Percentiles rank a stretch among this genome's conserved stretches.
Conservation (phyloP, 2,797 vertebrate species). For the Tolypeutes matacus region DNA sequence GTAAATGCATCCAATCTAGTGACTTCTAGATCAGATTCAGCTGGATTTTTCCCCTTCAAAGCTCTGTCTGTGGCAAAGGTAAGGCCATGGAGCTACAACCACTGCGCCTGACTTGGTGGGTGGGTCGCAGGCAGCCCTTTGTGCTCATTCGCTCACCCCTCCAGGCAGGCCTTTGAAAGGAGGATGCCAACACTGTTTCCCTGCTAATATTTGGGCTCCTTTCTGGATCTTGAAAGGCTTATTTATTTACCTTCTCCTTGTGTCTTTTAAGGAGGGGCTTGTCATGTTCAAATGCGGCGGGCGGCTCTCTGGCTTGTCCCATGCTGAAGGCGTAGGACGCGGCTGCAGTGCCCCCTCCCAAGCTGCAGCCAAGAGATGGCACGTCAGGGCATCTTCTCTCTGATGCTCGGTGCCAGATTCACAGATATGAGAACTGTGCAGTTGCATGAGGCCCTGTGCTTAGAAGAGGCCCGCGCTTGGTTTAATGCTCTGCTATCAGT, state of each 20-base stretch:
- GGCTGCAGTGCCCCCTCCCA: neutral
- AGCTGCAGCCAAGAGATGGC: neutral
- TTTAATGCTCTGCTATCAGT: neutral
- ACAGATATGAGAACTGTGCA: neutral
- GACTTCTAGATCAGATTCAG: neutral
- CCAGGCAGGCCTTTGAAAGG: neutral
- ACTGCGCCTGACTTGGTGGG: neutral
- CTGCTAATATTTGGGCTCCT: neutral
- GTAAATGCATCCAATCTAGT: neutral
- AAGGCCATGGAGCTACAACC: neutral
- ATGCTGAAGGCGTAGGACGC: fast-evolving
- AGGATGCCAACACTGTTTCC: neutral
- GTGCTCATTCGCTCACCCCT: neutral
- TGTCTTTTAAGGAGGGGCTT: neutral
- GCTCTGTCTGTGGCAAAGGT: neutral
- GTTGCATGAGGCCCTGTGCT: neutral
- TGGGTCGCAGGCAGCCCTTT: neutral
- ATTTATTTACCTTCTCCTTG: neutral
- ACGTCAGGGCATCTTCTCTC: neutral
- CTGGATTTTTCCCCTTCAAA: neutral
- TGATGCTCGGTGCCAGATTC: neutral
- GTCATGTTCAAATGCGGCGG: neutral
- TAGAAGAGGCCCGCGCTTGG: neutral
- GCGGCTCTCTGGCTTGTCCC: neutral
- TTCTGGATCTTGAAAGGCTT: neutral